These are phyloP conservation scores for Drosophila arawakana DNA, from an alignment of 1,140 invertebrate genomes.

Conservation along the genomic window DNA sequence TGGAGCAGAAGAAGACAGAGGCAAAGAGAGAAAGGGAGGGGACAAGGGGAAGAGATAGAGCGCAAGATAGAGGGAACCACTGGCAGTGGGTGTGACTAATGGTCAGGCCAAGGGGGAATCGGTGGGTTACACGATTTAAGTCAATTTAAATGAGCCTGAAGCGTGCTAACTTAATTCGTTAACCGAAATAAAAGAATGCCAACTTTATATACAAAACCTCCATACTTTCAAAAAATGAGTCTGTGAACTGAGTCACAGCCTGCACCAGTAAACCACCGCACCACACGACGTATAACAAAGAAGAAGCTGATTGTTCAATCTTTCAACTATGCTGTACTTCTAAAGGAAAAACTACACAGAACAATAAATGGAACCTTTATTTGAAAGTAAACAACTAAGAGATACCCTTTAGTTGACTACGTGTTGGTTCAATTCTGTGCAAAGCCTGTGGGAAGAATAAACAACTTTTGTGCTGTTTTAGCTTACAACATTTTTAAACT, in stretches of 20 bases:
- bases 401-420: no score
- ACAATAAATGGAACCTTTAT: no score
- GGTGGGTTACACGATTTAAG: slow-evolving; percentile 55
- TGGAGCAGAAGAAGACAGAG: slow-evolving; percentile 29
- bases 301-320: no score
- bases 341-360: no score
- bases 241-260: slow-evolving; percentile 24
- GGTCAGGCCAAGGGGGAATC: slow-evolving; percentile 2
- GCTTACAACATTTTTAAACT: no score
- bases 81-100: slow-evolving; percentile 20
- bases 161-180: slow-evolving; percentile 62
- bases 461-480: no score
- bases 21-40: not conserved
- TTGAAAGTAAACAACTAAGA: no score
- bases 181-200: slow-evolving; percentile 31
- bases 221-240: slow-evolving; percentile 30
- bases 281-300: not conserved
- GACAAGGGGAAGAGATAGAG: not conserved
- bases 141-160: slow-evolving; percentile 75
- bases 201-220: slow-evolving; percentile 13
- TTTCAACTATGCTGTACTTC: no score
- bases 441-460: no score
- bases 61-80: not conserved
- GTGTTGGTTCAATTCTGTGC: no score
- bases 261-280: not conserved